These are phyloP conservation scores for Passerina amoena DNA, from an alignment of 2,113 vertebrate species.

Conservation along the genomic window DNA sequence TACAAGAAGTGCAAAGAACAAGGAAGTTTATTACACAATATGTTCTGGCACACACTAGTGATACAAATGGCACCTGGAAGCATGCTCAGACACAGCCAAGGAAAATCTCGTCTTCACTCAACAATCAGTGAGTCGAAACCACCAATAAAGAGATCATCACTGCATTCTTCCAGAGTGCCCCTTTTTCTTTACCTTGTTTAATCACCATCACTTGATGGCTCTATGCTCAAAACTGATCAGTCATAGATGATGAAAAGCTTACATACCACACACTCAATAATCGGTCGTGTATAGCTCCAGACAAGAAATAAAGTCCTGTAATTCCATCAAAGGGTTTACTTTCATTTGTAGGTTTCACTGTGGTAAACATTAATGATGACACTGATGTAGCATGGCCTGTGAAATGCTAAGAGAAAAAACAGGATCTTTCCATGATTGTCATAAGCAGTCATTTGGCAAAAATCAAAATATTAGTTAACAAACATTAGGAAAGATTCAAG, in stretches of 20 bases:
- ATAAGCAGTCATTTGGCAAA: neutral
- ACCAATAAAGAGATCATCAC: conserved; percentile 31
- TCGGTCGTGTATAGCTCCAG: conserved; percentile 89
- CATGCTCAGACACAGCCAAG: conserved; percentile 54
- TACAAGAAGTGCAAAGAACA: neutral
- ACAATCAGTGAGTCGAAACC: conserved; percentile 17
- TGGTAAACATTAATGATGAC: conserved; percentile 90
- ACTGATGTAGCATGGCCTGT: conserved; percentile 94
- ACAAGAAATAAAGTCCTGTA: conserved; percentile 94
- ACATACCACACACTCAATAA: conserved; percentile 96
- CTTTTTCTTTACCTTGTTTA: neutral
- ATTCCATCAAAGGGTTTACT: conserved; percentile 82
- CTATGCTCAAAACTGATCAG: neutral
- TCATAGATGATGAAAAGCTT: neutral
- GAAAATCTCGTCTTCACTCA: conserved; percentile 40
- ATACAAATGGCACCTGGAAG: neutral
- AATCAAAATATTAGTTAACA: neutral
- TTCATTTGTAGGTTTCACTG: conserved; percentile 81
- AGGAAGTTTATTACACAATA: neutral
- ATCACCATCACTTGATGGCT: neutral
- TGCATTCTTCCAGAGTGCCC: neutral
- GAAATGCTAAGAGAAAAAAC: conserved; percentile 82
- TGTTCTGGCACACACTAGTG: neutral
- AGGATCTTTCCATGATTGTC: neutral
- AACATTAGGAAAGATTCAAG: neutral